These are phyloP conservation scores for Drosophila kuntzei DNA, from an alignment of 2,888 invertebrate genomes.

Conservation along the genomic window DNA sequence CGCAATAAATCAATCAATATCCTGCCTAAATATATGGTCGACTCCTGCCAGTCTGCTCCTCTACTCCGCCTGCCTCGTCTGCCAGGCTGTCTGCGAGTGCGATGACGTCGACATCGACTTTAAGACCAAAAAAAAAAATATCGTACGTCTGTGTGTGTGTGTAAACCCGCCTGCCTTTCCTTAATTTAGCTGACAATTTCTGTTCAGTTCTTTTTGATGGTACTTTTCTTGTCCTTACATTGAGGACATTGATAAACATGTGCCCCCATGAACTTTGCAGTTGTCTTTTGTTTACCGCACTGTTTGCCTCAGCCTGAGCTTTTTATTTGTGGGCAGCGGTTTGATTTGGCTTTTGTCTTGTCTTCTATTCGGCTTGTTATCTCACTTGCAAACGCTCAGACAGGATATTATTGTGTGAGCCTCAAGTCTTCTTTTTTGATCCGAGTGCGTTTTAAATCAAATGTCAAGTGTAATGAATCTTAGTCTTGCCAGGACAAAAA, in stretches of 20 bases:
- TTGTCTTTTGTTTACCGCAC: constrained; percentile 66
- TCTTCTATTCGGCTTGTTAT: constrained; percentile 32
- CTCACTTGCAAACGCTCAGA: constrained; percentile 51
- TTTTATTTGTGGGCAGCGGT: constrained; percentile 57
- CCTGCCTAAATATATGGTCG: constrained; percentile 51
- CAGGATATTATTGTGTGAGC: constrained; percentile 60
- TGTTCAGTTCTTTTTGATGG: constrained; percentile 9
- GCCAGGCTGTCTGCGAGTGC: constrained; percentile 41
- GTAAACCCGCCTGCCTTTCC: constrained; percentile 39
- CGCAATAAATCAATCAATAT: constrained; percentile 66
- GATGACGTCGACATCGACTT: constrained; percentile 27
- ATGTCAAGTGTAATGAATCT: constrained; percentile 59
- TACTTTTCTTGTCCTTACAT: constrained; percentile 24
- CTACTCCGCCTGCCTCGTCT: constrained; percentile 16
- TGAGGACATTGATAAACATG: constrained; percentile 67
- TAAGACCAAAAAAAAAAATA: constrained; percentile 56
- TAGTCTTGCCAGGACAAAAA: constrained; percentile 17
- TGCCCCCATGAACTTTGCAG: constrained; percentile 62
- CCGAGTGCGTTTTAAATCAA: constrained; percentile 59
- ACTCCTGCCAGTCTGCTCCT: constrained; percentile 10
- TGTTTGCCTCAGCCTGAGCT: constrained; percentile 50
- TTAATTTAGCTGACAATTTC: constrained; percentile 47
- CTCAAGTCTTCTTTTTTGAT: constrained; percentile 11
- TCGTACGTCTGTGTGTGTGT: constrained; percentile 59
- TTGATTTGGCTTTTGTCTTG: constrained; percentile 17